Percentiles rank a stretch among this genome's conserved stretches.
These are phyloP conservation scores for Anomalospiza imberbis DNA, from an alignment of 2,797 vertebrate species.

Conservation along the genomic window DNA sequence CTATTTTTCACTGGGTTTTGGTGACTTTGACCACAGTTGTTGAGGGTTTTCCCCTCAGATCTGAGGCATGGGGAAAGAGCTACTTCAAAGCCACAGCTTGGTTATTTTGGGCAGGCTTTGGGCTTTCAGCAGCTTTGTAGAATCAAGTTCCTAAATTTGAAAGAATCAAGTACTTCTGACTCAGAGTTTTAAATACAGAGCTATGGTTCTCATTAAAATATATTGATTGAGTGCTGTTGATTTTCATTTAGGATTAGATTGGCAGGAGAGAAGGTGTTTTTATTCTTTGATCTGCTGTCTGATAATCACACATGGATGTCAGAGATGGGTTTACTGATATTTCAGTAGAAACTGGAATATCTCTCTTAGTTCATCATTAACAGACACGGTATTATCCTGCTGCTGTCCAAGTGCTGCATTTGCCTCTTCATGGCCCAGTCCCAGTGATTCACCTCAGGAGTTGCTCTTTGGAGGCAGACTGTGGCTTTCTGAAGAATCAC, in stretches of 20 bases:
- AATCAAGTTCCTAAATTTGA: background rate
- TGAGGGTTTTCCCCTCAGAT: background rate
- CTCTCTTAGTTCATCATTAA: background rate
- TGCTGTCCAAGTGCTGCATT: background rate
- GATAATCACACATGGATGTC: background rate
- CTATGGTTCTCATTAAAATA: background rate
- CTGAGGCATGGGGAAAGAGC: background rate
- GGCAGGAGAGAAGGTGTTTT: background rate
- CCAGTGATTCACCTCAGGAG: background rate
- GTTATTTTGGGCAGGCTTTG: background rate
- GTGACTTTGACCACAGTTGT: background rate
- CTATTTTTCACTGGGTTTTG: background rate
- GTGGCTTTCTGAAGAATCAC: background rate
- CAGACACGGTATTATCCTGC: background rate
- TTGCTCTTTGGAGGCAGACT: background rate
- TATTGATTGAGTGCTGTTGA: background rate
- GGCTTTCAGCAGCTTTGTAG: background rate
- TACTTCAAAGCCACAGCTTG: background rate
- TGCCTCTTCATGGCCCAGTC: background rate
- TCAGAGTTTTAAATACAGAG: background rate
- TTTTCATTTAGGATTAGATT: background rate
- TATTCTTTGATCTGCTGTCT: background rate
- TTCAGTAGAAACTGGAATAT: background rate
- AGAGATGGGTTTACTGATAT: background rate
- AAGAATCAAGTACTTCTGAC: background rate